phyloP scores from a whole-genome alignment of 2,113 vertebrate genomes.

The Scolopax mira region DNA sequence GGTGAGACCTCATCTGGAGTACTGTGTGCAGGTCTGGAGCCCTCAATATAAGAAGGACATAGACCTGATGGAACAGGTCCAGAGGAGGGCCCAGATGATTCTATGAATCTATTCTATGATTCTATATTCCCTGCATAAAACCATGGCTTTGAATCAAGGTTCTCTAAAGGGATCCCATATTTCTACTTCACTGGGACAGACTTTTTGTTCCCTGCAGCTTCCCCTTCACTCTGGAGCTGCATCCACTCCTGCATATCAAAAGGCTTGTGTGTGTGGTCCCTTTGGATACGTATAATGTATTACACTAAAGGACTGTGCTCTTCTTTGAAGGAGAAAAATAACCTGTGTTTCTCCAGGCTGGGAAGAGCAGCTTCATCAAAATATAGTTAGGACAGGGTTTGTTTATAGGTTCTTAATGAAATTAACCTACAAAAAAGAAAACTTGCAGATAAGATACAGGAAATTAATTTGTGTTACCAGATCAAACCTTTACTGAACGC shows the following conservation, averaged over 20 bases:
- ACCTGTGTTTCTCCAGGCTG: background rate
- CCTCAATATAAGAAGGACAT: no score
- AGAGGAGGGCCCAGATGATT: no score
- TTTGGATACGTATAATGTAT: background rate
- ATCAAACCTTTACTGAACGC: background rate
- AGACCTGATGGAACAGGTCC: no score
- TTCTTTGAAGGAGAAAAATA: background rate
- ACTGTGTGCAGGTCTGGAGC: no score
- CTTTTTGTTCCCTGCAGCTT: background rate
- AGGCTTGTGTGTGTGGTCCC: background rate
- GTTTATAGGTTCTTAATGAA: background rate
- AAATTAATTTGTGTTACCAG: background rate
- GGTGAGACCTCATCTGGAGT: no score
- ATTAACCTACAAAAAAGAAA: background rate
- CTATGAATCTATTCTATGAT: no score
- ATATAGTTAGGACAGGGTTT: background rate
- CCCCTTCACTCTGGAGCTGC: rapidly evolving
- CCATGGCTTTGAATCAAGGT: background rate
- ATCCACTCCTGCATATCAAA: no score
- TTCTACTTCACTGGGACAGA: rapidly evolving
- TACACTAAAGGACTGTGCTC: no score
- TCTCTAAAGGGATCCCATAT: background rate
- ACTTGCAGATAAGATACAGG: background rate
- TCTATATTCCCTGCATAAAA: no score
- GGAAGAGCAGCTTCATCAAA: background rate